Conservation (phyloP, 2,888 invertebrate species). For the Mesoligia furuncula region DNA sequence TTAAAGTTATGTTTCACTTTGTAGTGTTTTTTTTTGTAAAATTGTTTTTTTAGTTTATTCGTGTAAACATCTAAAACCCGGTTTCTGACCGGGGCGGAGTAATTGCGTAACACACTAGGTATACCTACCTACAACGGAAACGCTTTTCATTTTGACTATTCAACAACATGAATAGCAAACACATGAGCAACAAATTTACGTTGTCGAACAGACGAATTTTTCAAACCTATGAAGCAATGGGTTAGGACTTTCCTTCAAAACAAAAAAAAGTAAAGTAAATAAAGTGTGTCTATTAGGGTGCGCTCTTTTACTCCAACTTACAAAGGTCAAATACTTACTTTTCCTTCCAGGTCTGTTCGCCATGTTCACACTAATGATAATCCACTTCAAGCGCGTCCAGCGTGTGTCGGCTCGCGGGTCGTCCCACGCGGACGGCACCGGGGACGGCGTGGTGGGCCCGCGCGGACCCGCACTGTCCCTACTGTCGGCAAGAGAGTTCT, state of each 20-base stretch:
- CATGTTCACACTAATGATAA: conserved; percentile 97
- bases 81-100: not conserved
- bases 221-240: not conserved
- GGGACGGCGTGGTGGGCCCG: conserved; percentile 93
- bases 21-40: no score
- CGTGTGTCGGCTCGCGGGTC: conserved; percentile 91
- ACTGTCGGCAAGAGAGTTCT: conserved; percentile 93
- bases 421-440: conserved; percentile 91
- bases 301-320: not conserved
- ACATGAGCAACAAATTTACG: no score
- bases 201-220: not conserved
- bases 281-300: not conserved
- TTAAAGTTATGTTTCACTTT: no score
- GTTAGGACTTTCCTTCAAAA: not conserved
- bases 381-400: conserved; percentile 96
- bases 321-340: not conserved
- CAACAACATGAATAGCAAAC: no score
- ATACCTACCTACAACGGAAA: not conserved
- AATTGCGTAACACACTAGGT: no score
- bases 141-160: not conserved
- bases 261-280: no score
- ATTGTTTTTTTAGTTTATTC: no score
- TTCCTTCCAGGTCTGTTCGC: conserved; percentile 95
- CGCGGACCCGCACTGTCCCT: conserved; percentile 88
- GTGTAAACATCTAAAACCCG: not conserved